Conservation (phyloP, 2,888 invertebrate species). For the Ophioninae sp. region DNA sequence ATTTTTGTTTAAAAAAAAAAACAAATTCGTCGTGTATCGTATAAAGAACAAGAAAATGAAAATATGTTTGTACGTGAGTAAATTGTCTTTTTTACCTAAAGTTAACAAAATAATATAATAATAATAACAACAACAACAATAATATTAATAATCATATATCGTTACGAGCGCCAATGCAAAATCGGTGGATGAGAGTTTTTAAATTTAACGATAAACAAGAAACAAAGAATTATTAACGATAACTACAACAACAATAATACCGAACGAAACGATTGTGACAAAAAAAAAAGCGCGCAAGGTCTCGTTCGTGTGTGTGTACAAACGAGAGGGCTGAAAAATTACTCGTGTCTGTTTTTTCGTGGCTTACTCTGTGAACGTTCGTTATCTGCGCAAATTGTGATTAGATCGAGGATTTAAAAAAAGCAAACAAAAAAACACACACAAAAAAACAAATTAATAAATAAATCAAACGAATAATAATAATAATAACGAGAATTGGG, state of each 20-base stretch:
- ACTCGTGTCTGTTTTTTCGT: constrained; percentile 67
- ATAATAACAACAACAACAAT: neutral
- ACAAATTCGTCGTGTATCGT: constrained; percentile 38
- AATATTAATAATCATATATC: constrained; percentile 24
- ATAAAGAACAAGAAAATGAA: constrained; percentile 15
- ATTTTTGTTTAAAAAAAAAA: constrained; percentile 14
- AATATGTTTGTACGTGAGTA: constrained; percentile 32
- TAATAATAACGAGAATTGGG: constrained; percentile 5
- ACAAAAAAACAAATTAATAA: no score
- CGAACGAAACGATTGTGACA: constrained; percentile 15
- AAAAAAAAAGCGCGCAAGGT: constrained; percentile 23
- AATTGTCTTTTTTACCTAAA: constrained; percentile 30
- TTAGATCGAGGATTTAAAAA: constrained; percentile 59
- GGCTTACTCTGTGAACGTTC: constrained; percentile 74
- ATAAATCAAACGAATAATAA: constrained; percentile 30
- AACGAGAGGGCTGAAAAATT: constrained; percentile 43
- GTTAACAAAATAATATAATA: constrained; percentile 1
- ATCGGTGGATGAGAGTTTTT: constrained; percentile 33
- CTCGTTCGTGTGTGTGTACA: constrained; percentile 37
- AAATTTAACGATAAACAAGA: constrained; percentile 32
- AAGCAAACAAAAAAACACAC: constrained; percentile 3
- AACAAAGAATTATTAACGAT: constrained; percentile 20
- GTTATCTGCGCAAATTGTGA: constrained; percentile 74
- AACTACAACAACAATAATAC: constrained; percentile 24
- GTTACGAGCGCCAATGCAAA: constrained; percentile 46